Base-by-base conservation (phyloP, 64 coral and sea anemone species). In the Stichodactyla helianthus region DNA sequence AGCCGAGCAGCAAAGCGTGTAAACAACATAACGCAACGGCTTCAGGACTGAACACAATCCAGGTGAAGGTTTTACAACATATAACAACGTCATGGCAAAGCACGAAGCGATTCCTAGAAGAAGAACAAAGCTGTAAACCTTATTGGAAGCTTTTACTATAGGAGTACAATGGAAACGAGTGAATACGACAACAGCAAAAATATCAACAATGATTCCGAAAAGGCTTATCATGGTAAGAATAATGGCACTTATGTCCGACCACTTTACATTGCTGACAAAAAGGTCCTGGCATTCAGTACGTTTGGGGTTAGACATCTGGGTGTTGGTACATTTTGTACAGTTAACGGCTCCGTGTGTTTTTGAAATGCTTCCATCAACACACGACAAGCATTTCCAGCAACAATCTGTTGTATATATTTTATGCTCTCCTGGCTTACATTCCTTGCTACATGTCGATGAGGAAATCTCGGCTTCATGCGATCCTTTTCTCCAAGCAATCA, bases 331-430 rank as follows among this genome's bases (percentile, higher is more conserved):
- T 79, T 87, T 27, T 10, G 76, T 83, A 77, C 92, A 94, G 88
- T 94, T 90, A 13, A 17, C 25, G 19, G 44, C 83, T 51, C 60
- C 70, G 67, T 59, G 61, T n/a, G 23, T 26, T 3, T 27, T 28
- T 20, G 71, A 90, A 10, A 89, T 71, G 18, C 80, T 90, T 23
- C 85, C 85, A 52, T 17, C 19, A 22, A 61, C 77, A 25, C 92
- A 93, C 26, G 23, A 20, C 10, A 93, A 55, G 31, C 92, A 93
- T n/a, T 87, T 70, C 92, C 92, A 93, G 20, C 92, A 93, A 61
- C 88, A 93, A 15, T 60, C 19, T 13, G 79, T 87, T 0, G 77
- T 90, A 51, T 10, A 6, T 26, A 65, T 79, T 60, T 76, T 80
- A 31, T 25, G 52, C 19, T 55, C 19, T 0, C 92, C 92, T 7